Base-by-base conservation (phyloP, 2,888 invertebrate genomes). In the Carcina quercana region DNA sequence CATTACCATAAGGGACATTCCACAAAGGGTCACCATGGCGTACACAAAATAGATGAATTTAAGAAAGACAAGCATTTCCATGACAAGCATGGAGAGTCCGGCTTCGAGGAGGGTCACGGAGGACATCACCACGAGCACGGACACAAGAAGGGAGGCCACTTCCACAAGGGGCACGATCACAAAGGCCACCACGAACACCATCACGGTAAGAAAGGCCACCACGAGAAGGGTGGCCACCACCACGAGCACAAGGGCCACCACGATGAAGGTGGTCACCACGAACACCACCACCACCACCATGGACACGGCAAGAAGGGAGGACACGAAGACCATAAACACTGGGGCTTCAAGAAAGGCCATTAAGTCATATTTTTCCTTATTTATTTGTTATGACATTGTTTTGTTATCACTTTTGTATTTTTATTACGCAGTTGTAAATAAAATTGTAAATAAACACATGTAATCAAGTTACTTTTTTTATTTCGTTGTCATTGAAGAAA, bases 1-100 rank as follows among this genome's bases (percentile, higher is more conserved):
- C 87, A 88, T 45, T 93, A 89, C 70, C 91, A 91, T 45, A 94
- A 94, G 55, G 94, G 94, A 0, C 93, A 94, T 73, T 91, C 89
- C 50, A 94, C 93, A 37, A 92, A 94, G 63, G 93, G 94, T 29
- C 92, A 93, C 51, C 94, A 94, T 59, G 90, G 93, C 45, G 87
- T 93, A 1, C 93, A 94, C 73, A 94, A 94, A 65, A 62, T 91
- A 63, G 92, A 94, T 67, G 94, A 94, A 65, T 92, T 88, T 73
- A 92, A 93, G 62, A 94, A 94, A 62, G 88, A 93, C 53, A 93
- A 93, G 54, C 91, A 94, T 63, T 93, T 92, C 88, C 93, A 89
- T 66, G 92, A 94, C 50, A 93, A 93, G 65, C 89, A 92, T 50
- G 92, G 93, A 49, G 91, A 91, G 45, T 88, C 88, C 32, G 93